Evolutionary conservation across 2,113 vertebrate genomes (phyloP), one percentile per base, ranked within the genome.

Genomic region (Callorhinus ursinus): DNA sequence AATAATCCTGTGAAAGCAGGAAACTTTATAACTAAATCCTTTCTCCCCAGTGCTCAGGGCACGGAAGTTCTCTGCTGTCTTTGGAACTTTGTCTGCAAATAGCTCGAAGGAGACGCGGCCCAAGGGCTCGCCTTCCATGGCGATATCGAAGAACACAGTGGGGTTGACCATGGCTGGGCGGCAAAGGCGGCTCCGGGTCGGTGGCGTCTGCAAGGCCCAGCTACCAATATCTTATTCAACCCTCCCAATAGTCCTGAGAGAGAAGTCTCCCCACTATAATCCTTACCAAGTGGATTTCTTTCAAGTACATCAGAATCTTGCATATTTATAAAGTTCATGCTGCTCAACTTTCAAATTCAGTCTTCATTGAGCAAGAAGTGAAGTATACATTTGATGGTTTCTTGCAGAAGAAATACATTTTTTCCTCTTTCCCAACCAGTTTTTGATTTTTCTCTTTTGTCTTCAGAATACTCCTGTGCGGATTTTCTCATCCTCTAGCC

Each of bases 301-400:
- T 77, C 51, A 93, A 82, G 42, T n/a, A 51, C 28, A 55, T 39
- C 49, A 79, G 55, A 91, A 92, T 84, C 51, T 91, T 95, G 69
- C 24, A 87, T 74, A 95, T 74, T 93, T 95, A 36, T 92, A 72
- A 88, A 84, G 74, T 74, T 13, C 8, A 1, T 77, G 19, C 63
- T 77, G 96, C 65, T 19, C 55, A 95, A 4, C 21, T 95, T 90
- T 94, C 69, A 82, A 94, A 80, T 72, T 83, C 49, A 97, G 33
- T 89, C 61, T 57, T 96, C 49, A 79, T 22, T 79, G 53, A 91
- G 65, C 33, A 90, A 72, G 26, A 89, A 76, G 3, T 83, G 12
- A 95, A 96, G 39, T 87, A 51, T 46, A 15, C 79, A 82, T 91
- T 88, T 90, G 86, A 81, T 57, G 31, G 19, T 65, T 94, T 26